Evolutionary conservation across 2,113 vertebrate species (phyloP).

Genomic region (Typhlomys cinereus): DNA sequence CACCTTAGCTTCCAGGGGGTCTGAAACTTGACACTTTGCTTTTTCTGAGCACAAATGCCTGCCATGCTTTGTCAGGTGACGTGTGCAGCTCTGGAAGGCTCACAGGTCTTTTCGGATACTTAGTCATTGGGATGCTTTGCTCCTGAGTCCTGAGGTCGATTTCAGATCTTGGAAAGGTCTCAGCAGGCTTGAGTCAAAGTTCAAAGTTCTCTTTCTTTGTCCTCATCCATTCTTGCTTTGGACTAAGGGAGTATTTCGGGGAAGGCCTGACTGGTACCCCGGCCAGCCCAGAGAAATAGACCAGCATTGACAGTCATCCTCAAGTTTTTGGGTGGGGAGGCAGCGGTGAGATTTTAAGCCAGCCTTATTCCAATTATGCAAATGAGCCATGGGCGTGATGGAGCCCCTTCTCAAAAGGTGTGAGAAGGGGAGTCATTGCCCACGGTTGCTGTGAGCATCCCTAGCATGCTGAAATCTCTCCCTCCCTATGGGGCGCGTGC

Average conservation of each 20-base stretch:
- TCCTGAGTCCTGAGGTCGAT: constrained; percentile 63
- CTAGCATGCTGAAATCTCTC: not conserved
- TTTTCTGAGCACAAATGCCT: not conserved
- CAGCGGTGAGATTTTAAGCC: not conserved
- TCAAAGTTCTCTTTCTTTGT: constrained; percentile 59
- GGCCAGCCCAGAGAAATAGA: not conserved
- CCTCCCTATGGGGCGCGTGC: not conserved
- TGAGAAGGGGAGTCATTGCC: not conserved
- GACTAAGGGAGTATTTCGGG: constrained; percentile 66
- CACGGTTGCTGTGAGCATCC: not conserved
- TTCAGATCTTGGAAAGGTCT: constrained; percentile 67
- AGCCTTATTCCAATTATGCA: not conserved
- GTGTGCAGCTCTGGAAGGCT: not conserved
- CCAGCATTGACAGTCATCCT: not conserved
- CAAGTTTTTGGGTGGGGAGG: not conserved
- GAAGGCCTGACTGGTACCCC: not conserved
- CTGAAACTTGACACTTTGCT: not conserved
- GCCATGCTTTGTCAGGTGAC: not conserved
- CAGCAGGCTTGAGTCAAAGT: too few species aligned
- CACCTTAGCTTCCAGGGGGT: not conserved
- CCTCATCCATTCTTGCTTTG: constrained; percentile 55
- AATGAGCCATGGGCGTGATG: not conserved
- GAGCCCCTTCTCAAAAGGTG: not conserved
- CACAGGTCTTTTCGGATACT: constrained; percentile 48
- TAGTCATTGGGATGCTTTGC: constrained; percentile 61